These are phyloP conservation scores for Alectoris magna DNA, from an alignment of 2,797 vertebrate species.

Conservation along the genomic window DNA sequence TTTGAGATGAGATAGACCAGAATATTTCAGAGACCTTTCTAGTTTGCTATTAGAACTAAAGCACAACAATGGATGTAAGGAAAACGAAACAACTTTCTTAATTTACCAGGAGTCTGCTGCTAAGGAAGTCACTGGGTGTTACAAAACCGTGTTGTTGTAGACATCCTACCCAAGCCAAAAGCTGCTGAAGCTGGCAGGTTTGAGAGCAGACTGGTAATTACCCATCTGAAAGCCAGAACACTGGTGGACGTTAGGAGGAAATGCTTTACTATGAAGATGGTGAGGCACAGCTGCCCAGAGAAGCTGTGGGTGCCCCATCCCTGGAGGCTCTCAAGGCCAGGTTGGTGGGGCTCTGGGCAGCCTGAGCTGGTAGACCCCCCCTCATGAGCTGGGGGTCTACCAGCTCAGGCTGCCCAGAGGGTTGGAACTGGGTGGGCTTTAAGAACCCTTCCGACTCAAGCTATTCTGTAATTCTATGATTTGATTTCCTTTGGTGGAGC, in stretches of 20 bases:
- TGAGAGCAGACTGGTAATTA: fast-evolving
- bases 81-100: neutral
- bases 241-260: neutral
- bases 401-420: neutral
- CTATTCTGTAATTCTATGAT: neutral
- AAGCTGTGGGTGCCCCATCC: too few relatives aligned
- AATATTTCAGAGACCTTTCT: neutral
- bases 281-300: neutral
- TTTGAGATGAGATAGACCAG: slow-evolving; percentile 16
- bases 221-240: neutral
- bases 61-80: neutral
- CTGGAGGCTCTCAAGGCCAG: too few relatives aligned
- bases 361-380: neutral
- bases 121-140: neutral
- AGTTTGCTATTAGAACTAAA: neutral
- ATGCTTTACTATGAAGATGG: neutral
- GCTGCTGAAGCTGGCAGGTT: neutral
- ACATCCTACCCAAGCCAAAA: neutral
- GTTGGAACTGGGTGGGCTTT: neutral
- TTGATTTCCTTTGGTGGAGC: neutral
- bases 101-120: neutral
- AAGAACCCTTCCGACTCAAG: neutral
- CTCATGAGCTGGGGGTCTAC: too few relatives aligned
- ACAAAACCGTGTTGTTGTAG: neutral
- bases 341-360: too few relatives aligned